A percentile compares a stretch with the other conserved stretches of the same genome.
phyloP scores from a whole-genome alignment of 2,113 vertebrate species.

The Spermophilus dauricus region DNA sequence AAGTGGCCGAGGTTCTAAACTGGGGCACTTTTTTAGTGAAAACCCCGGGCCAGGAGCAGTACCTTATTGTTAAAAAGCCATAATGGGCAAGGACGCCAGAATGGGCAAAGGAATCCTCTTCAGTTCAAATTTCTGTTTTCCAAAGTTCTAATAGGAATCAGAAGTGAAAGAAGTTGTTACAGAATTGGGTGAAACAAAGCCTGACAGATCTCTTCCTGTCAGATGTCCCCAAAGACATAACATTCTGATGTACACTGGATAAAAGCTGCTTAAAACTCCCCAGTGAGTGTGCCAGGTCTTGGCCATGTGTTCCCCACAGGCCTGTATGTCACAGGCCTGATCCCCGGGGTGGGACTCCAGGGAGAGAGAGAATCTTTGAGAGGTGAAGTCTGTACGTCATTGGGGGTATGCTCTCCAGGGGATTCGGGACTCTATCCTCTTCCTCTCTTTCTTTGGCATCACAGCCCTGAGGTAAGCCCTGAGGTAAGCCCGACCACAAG shows the following conservation, averaged over 20 bases:
- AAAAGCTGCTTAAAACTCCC: not conserved
- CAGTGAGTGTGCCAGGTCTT: not conserved
- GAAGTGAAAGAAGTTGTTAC: not conserved
- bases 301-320: not conserved
- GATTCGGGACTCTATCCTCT: too few relatives aligned
- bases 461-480: not conserved
- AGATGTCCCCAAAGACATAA: not conserved
- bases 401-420: not conserved
- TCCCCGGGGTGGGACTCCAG: not conserved
- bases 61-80: not conserved
- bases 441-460: not conserved
- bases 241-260: not conserved
- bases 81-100: not conserved
- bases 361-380: not conserved
- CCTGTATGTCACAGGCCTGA: not conserved
- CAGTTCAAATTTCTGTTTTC: slow-evolving; percentile 28
- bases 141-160: not conserved
- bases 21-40: too few relatives aligned
- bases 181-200: not conserved
- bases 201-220: slow-evolving; percentile 15
- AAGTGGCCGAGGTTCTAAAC: not conserved
- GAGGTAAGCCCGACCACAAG: not conserved
- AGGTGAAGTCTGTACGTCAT: not conserved
- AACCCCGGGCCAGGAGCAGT: not conserved
- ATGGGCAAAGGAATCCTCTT: not conserved